Conservation (phyloP, 1,140 invertebrate genomes). For the Drosophila azteca region DNA sequence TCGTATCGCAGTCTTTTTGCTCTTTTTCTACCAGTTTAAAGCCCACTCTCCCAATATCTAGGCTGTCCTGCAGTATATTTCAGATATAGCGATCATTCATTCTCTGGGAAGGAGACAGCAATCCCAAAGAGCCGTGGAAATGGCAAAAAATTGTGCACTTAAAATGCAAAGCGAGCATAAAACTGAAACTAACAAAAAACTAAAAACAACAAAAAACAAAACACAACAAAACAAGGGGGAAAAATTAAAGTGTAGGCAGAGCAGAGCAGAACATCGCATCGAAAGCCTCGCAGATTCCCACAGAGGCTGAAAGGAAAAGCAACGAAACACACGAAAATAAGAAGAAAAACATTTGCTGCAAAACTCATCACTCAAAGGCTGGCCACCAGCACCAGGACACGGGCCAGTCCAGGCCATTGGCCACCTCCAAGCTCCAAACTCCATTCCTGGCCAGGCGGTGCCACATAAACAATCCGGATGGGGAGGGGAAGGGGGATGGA, state of each 20-base stretch:
- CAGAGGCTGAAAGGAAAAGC: slow-evolving; percentile 18
- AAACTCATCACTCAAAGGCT: slow-evolving; percentile 73
- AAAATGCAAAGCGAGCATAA: slow-evolving; percentile 31
- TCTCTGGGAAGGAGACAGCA: not conserved
- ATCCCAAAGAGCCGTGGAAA: not conserved
- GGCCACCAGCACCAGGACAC: not conserved
- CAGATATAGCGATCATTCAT: not conserved
- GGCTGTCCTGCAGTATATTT: no score
- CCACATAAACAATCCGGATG: slow-evolving; percentile 59
- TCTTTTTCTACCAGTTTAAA: no score
- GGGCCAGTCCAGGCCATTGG: no score
- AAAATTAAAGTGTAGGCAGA: slow-evolving; percentile 51
- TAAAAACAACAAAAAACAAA: slow-evolving; percentile 27
- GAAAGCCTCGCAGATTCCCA: slow-evolving; percentile 20
- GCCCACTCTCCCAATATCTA: no score
- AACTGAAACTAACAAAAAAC: slow-evolving; percentile 19
- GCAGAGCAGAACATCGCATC: slow-evolving; percentile 31
- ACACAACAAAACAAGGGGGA: slow-evolving; percentile 1
- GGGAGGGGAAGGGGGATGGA: slow-evolving; percentile 16
- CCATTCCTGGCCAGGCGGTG: not conserved
- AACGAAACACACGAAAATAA: slow-evolving; percentile 26
- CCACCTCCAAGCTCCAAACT: slow-evolving; percentile 3
- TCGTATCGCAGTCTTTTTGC: no score
- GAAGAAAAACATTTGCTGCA: slow-evolving; percentile 46
- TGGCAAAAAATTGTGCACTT: slow-evolving; percentile 16